Evolutionary conservation across 2,797 vertebrate genomes (phyloP).

Genomic region (Hipposideros larvatus): DNA sequence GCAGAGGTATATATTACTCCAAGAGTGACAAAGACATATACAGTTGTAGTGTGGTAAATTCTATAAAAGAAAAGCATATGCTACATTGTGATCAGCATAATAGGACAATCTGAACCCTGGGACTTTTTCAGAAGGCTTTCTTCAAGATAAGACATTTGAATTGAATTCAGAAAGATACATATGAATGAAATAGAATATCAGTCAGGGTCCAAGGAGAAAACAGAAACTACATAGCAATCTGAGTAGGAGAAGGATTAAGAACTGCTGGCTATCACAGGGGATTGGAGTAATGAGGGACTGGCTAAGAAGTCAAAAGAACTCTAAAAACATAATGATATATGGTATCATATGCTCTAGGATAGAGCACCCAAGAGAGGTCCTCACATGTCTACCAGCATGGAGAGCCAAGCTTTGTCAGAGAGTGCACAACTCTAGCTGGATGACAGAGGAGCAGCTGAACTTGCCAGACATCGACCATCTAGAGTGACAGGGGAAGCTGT

Average conservation of each 20-base stretch:
- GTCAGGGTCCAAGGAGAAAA: neutral
- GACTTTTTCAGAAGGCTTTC: neutral
- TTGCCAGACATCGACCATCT: neutral
- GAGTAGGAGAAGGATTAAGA: neutral
- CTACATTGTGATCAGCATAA: neutral
- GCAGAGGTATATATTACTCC: neutral
- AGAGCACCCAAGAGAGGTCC: fast-evolving
- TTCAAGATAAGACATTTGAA: neutral
- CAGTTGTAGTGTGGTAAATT: neutral
- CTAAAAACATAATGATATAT: neutral
- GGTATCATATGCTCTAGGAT: neutral
- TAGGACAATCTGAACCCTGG: neutral
- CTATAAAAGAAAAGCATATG: neutral
- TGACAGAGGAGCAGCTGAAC: neutral
- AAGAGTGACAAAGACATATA: neutral
- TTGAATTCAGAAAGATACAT: neutral
- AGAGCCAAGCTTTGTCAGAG: neutral
- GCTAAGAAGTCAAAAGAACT: neutral
- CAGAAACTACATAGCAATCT: neutral
- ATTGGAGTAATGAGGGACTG: neutral
- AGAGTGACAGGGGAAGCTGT: neutral
- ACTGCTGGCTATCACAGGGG: neutral
- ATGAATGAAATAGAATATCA: neutral
- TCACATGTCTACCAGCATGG: neutral
- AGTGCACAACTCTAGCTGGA: neutral